Conservation (phyloP, 2,113 vertebrate species). For the Progne subis region DNA sequence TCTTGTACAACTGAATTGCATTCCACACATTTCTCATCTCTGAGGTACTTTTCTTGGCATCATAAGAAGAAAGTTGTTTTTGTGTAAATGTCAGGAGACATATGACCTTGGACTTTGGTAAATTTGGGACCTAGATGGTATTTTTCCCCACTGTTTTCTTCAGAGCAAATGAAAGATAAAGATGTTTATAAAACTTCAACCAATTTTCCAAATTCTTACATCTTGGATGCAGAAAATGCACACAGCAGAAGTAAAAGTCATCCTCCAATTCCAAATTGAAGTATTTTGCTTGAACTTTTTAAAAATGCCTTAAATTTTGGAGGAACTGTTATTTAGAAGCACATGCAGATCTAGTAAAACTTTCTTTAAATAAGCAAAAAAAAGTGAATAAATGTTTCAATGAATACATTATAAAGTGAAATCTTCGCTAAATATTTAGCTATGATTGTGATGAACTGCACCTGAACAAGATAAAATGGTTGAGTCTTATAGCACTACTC, state of each 20-base stretch:
- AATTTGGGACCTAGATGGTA: not conserved
- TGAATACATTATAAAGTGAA: not conserved
- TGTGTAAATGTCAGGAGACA: not conserved
- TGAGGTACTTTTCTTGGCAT: not conserved
- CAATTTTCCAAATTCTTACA: not conserved
- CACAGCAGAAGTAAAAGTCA: fast-evolving
- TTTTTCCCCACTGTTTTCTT: not conserved
- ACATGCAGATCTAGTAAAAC: not conserved
- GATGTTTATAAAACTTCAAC: not conserved
- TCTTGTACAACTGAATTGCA: not conserved
- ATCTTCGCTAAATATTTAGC: not conserved
- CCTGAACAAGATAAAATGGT: not conserved
- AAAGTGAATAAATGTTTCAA: fast-evolving
- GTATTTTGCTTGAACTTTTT: fast-evolving
- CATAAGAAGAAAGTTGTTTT: not conserved
- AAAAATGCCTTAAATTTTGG: not conserved
- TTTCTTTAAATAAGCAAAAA: not conserved
- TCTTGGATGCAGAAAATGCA: not conserved
- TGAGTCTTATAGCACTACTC: not conserved
- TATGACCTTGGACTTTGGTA: not conserved
- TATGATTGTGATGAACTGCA: not conserved
- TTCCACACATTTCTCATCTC: not conserved
- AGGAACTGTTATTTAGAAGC: not conserved
- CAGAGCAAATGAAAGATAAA: not conserved
- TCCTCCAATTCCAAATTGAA: fast-evolving